Conservation (phyloP, 2,888 invertebrate genomes). For the Boloria euphrosyne region DNA sequence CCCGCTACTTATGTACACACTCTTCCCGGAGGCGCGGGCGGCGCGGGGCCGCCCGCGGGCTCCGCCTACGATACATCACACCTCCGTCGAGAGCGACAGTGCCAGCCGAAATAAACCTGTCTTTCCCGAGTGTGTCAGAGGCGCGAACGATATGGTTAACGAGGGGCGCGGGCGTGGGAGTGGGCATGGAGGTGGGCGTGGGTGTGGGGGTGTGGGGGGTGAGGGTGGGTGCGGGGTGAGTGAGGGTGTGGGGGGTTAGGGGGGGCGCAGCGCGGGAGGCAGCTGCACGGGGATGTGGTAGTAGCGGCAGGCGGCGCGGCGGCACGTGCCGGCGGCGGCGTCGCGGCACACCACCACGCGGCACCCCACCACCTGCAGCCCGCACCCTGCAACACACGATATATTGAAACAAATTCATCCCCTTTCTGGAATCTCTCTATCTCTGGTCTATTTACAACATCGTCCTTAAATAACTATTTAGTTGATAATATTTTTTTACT, state of each 20-base stretch:
- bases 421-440: no score
- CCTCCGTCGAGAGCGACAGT: conserved; percentile 60
- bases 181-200: conserved; percentile 43
- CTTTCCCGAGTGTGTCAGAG: conserved; percentile 68
- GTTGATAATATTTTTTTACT: no score
- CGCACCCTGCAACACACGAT: conserved; percentile 87
- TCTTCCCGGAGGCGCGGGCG: conserved; percentile 61
- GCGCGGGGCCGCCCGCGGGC: conserved; percentile 53
- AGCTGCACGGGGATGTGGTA: conserved; percentile 97
- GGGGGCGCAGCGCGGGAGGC: conserved; percentile 87
- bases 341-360: conserved; percentile 98
- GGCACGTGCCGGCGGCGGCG: conserved; percentile 96
- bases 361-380: conserved; percentile 97
- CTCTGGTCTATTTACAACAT: no score
- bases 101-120: conserved; percentile 60
- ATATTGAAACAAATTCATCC: no score
- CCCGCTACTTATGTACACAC: conserved; percentile 82
- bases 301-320: conserved; percentile 97
- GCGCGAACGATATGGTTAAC: conserved; percentile 68
- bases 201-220: conserved; percentile 37
- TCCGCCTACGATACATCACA: conserved; percentile 51
- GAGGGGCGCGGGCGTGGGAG: conserved; percentile 58
- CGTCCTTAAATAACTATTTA: no score
- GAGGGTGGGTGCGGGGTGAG: conserved; percentile 41
- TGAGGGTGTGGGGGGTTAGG: conserved; percentile 60